Evolutionary conservation across 2,888 invertebrate species (phyloP), one percentile per base, ranked within the genome.

Genomic region (Leptarthrus brevirostris): DNA sequence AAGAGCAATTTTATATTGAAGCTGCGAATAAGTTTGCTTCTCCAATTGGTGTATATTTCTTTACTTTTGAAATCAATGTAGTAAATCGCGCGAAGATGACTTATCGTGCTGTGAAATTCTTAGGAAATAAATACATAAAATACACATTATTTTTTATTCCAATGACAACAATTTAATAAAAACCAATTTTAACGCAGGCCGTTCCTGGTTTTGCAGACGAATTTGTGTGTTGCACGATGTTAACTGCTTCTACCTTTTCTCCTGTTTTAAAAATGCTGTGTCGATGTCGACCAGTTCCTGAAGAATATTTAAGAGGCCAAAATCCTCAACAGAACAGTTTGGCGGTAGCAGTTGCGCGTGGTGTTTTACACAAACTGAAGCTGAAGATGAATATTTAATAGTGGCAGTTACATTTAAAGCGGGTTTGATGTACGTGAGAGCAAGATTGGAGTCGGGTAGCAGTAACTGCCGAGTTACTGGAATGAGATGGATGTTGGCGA

Each of bases 121-220:
- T 44, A 66, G 49, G n/a, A 24, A 66, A 66, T 66, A 66, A 66
- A 66, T 30, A 66, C 18, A 24, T 49, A 66, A 66, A 10, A 44
- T 66, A 66, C 66, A 44, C 66, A 26, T 47, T 66, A 47, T 47
- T 49, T 24, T 66, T 66, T 66, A 66, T 66, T 58, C 10, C 24
- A 47, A 47, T 66, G 14, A 44, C 16, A 56, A 10, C 24, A 73
- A 73, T 73, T 75, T 73, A 75, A 75, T 70, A 12, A 73, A 74
- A 73, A 74, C 53, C 70, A 72, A 74, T 76, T 76, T 76, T 76
- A 76, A 76, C 54, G 74, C 76, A 76, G 76, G 76, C 74, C 76
- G 76, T 76, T 76, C 74, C 76, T 76, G 76, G 66, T 75, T 72
- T 76, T 74, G 76, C 74, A 74, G 76, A 52, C 73, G 73, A 73